Evolutionary conservation across 2,797 vertebrate species (phyloP).

Genomic region (Varecia variegata): DNA sequence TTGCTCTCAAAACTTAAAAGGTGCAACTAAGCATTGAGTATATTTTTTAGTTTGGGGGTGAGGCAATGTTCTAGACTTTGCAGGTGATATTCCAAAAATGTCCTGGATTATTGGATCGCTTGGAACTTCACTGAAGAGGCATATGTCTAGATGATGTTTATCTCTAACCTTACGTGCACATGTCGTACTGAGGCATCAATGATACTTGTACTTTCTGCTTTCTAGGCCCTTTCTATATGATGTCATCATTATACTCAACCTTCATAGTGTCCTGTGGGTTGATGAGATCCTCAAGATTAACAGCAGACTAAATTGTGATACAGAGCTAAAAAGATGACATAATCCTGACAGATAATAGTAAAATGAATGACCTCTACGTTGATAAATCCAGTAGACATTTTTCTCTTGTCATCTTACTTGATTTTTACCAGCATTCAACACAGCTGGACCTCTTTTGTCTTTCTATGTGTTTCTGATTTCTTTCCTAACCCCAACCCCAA

Average conservation of each 20-base stretch:
- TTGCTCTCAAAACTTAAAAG: not conserved
- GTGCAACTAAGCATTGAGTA: not conserved
- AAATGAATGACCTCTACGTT: not conserved
- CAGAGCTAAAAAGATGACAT: not conserved
- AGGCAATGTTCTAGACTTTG: not conserved
- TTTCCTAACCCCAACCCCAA: rapidly evolving
- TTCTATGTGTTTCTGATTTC: not conserved
- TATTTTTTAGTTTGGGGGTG: not conserved
- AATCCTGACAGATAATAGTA: not conserved
- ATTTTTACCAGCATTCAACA: not conserved
- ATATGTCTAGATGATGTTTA: not conserved
- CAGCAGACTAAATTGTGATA: not conserved
- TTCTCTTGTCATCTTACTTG: not conserved
- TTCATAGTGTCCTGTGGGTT: not conserved
- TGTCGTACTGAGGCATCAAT: not conserved
- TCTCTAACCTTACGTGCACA: not conserved
- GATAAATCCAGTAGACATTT: not conserved
- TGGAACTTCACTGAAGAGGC: not conserved
- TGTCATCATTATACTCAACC: not conserved
- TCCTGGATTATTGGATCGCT: not conserved
- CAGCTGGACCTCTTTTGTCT: not conserved
- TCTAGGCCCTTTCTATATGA: not conserved
- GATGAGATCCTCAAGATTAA: not conserved
- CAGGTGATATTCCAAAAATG: not conserved
- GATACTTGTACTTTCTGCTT: not conserved